Evolutionary conservation across 1,140 invertebrate species (phyloP).

Genomic region (Drosophila ambigua): DNA sequence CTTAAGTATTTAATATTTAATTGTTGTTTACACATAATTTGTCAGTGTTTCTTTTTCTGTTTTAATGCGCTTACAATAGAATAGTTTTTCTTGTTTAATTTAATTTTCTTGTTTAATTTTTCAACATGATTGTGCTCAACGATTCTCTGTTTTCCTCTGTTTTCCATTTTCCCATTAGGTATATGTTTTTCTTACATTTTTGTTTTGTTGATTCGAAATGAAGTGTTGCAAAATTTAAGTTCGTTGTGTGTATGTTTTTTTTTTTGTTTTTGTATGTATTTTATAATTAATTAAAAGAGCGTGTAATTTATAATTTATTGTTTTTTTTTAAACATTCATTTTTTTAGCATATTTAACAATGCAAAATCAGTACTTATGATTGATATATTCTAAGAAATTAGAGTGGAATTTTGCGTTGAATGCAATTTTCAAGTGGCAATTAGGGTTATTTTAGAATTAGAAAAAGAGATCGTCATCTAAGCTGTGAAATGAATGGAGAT

Average conservation of each 20-base stretch:
- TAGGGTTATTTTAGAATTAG: no score
- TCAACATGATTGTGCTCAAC: conserved; percentile 79
- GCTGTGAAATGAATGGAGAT: no score
- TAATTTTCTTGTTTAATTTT: conserved; percentile 44
- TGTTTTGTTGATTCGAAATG: no score
- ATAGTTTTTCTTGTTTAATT: conserved; percentile 34
- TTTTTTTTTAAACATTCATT: background rate
- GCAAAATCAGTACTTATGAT: conserved; percentile 47
- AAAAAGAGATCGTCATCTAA: no score
- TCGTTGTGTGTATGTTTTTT: no score
- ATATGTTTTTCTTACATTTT: background rate
- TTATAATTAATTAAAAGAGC: conserved; percentile 19
- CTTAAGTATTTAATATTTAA: conserved; percentile 48
- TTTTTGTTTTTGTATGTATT: conserved; percentile 24
- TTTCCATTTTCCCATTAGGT: no score
- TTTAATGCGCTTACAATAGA: conserved; percentile 48
- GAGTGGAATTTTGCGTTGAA: no score
- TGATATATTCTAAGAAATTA: conserved; percentile 39
- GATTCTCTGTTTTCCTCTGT: conserved; percentile 37
- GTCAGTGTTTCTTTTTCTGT: conserved; percentile 17
- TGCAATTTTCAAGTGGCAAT: no score
- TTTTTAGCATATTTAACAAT: conserved; percentile 21
- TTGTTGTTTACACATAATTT: conserved; percentile 35
- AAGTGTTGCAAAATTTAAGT: conserved; percentile 1
- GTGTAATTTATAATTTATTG: conserved; percentile 7